Conservation (phyloP, 2,888 invertebrate species). For the Zaprionus bogoriensis region DNA sequence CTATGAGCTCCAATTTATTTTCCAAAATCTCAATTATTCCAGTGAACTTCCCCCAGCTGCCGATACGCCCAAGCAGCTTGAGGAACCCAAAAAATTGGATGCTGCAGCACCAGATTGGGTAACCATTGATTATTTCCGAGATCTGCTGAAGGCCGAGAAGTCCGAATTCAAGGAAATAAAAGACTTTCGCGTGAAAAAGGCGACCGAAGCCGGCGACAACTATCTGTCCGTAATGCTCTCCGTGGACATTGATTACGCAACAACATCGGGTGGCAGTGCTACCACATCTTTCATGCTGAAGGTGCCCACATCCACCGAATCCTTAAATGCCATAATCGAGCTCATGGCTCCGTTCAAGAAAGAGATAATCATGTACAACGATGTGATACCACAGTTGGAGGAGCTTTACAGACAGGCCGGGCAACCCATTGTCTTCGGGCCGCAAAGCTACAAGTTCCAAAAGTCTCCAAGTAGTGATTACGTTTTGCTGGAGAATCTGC, state of each 20-base stretch:
- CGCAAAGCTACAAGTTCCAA: conserved; percentile 29
- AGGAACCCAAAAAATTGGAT: no score
- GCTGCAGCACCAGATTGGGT: conserved; percentile 54
- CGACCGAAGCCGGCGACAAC: conserved; percentile 66
- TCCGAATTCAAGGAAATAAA: conserved; percentile 47
- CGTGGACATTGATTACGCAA: conserved; percentile 43
- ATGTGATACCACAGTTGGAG: conserved; percentile 55
- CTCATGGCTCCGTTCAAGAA: conserved; percentile 61
- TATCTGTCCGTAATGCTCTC: conserved; percentile 64
- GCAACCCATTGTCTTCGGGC: conserved; percentile 44
- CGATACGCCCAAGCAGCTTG: neutral
- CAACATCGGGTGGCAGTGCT: conserved; percentile 2
- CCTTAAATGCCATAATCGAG: conserved; percentile 16
- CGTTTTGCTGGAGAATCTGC: conserved; percentile 68
- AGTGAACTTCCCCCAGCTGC: conserved; percentile 2
- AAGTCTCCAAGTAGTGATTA: conserved; percentile 39
- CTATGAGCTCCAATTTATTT: neutral
- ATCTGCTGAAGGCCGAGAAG: conserved; percentile 43
- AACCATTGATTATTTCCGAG: conserved; percentile 44
- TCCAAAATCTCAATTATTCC: no score
- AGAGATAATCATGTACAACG: conserved; percentile 57
- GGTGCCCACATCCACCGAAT: neutral
- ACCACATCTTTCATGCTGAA: conserved; percentile 59
- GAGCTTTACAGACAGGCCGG: conserved; percentile 55
- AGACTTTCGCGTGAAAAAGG: conserved; percentile 47